phyloP scores from a whole-genome alignment of 2,797 vertebrate species.

The Hemibagrus guttatus region DNA sequence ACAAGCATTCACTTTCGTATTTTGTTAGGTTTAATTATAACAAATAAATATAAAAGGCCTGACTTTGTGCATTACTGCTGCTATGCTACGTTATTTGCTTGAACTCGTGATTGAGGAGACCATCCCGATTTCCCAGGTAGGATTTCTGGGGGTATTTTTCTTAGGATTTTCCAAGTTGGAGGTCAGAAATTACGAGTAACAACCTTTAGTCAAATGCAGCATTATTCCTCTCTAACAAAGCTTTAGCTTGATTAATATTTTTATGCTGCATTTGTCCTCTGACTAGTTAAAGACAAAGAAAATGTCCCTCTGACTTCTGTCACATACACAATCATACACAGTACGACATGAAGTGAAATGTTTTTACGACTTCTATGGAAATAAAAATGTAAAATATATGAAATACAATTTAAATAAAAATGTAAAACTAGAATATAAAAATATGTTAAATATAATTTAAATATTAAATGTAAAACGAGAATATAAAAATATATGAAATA shows the following conservation, averaged over 20 bases:
- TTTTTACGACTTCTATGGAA: too few relatives aligned
- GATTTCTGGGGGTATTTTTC: background rate
- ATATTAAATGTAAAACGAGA: too few relatives aligned
- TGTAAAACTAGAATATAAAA: too few relatives aligned
- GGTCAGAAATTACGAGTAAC: background rate
- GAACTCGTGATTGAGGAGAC: background rate
- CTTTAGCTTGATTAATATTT: background rate
- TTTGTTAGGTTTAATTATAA: background rate
- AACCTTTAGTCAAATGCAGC: background rate
- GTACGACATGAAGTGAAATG: too few relatives aligned
- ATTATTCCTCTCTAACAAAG: background rate
- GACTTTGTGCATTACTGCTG: background rate
- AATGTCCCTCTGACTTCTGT: too few relatives aligned
- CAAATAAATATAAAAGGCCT: background rate
- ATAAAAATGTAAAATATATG: too few relatives aligned
- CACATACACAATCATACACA: too few relatives aligned
- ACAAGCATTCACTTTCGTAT: background rate
- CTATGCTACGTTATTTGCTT: background rate
- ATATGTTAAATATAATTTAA: too few relatives aligned
- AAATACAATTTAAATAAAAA: too few relatives aligned
- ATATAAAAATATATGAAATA: too few relatives aligned
- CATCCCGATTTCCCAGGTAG: background rate
- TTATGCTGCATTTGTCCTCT: background rate
- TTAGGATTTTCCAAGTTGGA: background rate
- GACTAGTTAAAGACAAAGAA: background rate